Evolutionary conservation across 1,140 invertebrate species (phyloP).

Genomic region (Drosophila saltans): DNA sequence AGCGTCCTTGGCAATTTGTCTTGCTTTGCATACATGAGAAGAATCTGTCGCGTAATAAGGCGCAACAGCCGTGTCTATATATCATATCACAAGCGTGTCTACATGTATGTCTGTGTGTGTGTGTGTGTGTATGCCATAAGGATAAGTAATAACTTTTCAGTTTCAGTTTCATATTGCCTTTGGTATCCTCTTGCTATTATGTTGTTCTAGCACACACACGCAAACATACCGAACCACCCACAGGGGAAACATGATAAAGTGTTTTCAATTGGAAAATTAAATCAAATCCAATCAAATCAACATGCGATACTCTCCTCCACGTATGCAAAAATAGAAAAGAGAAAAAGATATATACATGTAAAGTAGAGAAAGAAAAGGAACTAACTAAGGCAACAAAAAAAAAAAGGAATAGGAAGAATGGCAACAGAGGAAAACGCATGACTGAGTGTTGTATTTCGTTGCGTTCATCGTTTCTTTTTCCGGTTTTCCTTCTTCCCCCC

Average conservation of each 20-base stretch:
- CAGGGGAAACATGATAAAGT: constrained; percentile 69
- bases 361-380: background rate
- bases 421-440: constrained; percentile 57
- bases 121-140: constrained; percentile 14
- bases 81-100: constrained; percentile 43
- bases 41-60: constrained; percentile 44
- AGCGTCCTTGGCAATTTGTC: constrained; percentile 32
- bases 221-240: constrained; percentile 1
- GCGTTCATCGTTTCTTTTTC: constrained; percentile 19
- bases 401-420: constrained; percentile 30
- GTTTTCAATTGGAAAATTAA: constrained; percentile 82
- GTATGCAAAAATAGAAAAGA: constrained; percentile 32
- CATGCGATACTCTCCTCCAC: constrained; percentile 56
- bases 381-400: constrained; percentile 2
- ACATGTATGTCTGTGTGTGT: no score
- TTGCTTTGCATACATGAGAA: constrained; percentile 16
- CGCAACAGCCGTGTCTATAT: constrained; percentile 44
- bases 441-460: constrained; percentile 44
- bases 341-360: constrained; percentile 12
- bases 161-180: constrained; percentile 4
- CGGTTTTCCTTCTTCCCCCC: background rate
- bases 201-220: constrained; percentile 42
- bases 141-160: constrained; percentile 26
- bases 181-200: constrained; percentile 16
- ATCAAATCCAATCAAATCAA: constrained; percentile 81